Percentiles rank a stretch among this genome's conserved stretches.
phyloP scores from a whole-genome alignment of 2,113 vertebrate genomes.

The Corythornis cristatus region DNA sequence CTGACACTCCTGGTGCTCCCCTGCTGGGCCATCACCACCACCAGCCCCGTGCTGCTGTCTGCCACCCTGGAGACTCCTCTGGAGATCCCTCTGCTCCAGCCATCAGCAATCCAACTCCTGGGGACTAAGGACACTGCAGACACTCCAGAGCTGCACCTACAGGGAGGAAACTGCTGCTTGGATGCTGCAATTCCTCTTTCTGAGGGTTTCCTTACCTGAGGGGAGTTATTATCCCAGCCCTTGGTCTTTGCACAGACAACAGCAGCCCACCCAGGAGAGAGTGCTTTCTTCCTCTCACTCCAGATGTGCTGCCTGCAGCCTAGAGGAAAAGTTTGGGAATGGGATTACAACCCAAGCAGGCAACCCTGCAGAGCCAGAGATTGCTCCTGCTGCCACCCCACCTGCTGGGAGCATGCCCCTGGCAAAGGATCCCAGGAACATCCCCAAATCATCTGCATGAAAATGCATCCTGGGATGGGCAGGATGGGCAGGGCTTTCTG shows the following conservation, averaged over 20 bases:
- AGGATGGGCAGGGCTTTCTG: background rate
- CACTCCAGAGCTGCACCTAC: background rate
- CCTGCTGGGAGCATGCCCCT: background rate
- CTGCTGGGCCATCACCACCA: too few species aligned
- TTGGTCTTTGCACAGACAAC: background rate
- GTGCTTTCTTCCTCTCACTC: background rate
- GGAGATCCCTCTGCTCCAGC: background rate
- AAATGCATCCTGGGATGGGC: background rate
- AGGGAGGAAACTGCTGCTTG: background rate
- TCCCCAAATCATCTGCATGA: background rate
- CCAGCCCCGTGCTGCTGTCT: background rate
- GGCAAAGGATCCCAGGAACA: background rate
- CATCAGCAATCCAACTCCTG: background rate
- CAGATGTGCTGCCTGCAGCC: background rate
- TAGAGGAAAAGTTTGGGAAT: background rate
- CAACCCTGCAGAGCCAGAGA: background rate
- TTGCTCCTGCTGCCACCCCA: background rate
- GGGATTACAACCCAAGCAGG: background rate
- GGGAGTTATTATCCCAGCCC: background rate
- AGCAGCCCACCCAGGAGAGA: background rate
- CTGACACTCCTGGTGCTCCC: background rate
- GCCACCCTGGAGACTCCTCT: background rate
- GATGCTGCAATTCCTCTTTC: background rate
- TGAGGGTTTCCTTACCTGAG: background rate
- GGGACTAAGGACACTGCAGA: background rate